Conservation (phyloP, 2,113 vertebrate genomes). For the Tragelaphus buxtoni region DNA sequence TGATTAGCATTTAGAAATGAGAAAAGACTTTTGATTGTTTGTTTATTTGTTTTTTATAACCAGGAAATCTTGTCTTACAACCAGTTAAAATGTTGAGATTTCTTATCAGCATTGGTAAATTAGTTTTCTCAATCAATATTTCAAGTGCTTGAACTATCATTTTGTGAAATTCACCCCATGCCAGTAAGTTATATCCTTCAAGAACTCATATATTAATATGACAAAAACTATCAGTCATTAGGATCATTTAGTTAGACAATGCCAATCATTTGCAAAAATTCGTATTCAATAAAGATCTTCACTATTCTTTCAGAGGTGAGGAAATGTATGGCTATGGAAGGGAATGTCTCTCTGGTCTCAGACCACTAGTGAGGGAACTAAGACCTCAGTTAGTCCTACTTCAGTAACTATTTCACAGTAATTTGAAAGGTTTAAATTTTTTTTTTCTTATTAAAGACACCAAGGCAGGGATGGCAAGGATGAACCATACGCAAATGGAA, state of each 20-base stretch:
- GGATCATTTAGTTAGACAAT: not conserved
- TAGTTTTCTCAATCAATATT: slow-evolving; percentile 4
- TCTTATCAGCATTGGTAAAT: not conserved
- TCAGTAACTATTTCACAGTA: not conserved
- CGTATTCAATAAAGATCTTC: not conserved
- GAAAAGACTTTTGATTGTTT: not conserved
- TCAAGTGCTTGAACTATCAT: not conserved
- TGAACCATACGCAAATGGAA: not conserved
- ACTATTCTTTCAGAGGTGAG: not conserved
- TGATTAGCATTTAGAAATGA: not conserved
- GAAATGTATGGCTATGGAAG: not conserved
- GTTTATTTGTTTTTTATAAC: not conserved
- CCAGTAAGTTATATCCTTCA: not conserved
- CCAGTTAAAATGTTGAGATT: not conserved
- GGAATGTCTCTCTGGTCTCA: not conserved
- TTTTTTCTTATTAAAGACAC: not conserved
- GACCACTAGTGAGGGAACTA: not conserved
- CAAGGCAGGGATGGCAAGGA: not conserved
- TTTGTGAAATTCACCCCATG: not conserved
- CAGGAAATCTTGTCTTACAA: not conserved
- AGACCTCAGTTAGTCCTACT: not conserved
- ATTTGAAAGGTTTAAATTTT: not conserved
- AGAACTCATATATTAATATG: not conserved
- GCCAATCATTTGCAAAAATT: not conserved
- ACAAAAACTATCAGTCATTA: not conserved